A percentile compares a stretch with the other conserved stretches of the same genome.
Conservation (phyloP, 2,113 vertebrate species). For the Hydrochoerus hydrochaeris region DNA sequence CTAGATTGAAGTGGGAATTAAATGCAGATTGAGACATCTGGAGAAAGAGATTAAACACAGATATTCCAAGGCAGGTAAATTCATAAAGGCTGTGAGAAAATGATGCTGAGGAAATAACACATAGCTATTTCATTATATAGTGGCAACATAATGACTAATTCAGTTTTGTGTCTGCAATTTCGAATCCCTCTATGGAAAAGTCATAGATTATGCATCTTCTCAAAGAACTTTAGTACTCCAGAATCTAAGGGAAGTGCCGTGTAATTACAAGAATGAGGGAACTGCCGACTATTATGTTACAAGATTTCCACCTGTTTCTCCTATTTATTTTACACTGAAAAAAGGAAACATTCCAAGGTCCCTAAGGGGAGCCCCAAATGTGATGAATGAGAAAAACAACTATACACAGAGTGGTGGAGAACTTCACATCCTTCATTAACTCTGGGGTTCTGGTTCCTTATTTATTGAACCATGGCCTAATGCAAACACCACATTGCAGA, state of each 20-base stretch:
- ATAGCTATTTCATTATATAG: conserved; percentile 45
- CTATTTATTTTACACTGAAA: conserved; percentile 38
- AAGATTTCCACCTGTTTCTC: conserved; percentile 50
- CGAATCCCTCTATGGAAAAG: conserved; percentile 49
- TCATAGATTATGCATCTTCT: conserved; percentile 56
- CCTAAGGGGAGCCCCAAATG: neutral
- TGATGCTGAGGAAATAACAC: neutral
- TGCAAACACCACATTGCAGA: neutral
- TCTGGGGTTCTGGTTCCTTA: neutral
- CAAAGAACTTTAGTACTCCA: conserved; percentile 58
- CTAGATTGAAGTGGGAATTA: conserved; percentile 54
- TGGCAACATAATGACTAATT: conserved; percentile 49
- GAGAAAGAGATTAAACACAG: conserved; percentile 67
- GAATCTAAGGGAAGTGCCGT: conserved; percentile 22
- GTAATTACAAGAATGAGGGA: conserved; percentile 60
- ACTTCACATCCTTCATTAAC: neutral
- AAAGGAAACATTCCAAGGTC: neutral
- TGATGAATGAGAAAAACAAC: conserved; percentile 14
- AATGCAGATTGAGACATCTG: conserved; percentile 76
- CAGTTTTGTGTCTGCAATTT: conserved; percentile 58
- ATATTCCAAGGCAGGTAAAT: conserved; percentile 59
- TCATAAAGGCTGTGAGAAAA: conserved; percentile 36
- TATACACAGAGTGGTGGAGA: neutral
- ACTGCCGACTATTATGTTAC: neutral
- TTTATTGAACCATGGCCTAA: neutral